Evolutionary conservation across 2,888 invertebrate genomes (phyloP).

Genomic region (Ctena decussata): DNA sequence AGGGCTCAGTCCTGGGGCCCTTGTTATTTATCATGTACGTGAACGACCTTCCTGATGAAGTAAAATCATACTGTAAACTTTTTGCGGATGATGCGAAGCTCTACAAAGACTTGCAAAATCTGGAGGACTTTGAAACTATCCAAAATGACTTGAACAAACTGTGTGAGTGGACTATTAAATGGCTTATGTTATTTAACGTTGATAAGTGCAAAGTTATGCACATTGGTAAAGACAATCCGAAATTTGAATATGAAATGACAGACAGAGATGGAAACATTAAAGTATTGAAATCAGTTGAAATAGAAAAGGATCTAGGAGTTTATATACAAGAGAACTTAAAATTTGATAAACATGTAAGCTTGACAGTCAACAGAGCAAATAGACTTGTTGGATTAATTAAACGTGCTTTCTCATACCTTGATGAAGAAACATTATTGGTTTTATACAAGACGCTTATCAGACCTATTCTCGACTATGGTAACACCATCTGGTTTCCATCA

Average conservation of each 20-base stretch:
- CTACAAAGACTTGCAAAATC: not conserved
- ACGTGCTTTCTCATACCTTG: slow-evolving; percentile 2
- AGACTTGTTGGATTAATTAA: slow-evolving; percentile 13
- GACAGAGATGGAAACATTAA: slow-evolving; percentile 12
- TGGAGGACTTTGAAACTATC: not conserved
- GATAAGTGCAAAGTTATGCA: not conserved
- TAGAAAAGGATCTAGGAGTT: slow-evolving; percentile 2
- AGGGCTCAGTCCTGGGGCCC: too few species aligned
- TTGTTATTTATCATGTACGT: too few species aligned
- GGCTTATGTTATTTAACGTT: not conserved
- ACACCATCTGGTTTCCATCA: not conserved
- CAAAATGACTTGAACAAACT: not conserved
- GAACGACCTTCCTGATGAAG: too few species aligned
- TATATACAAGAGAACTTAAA: not conserved
- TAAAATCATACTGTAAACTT: too few species aligned
- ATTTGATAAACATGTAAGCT: slow-evolving; percentile 14
- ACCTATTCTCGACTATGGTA: slow-evolving; percentile 2
- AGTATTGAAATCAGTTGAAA: not conserved
- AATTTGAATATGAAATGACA: not conserved
- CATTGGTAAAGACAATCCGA: not conserved
- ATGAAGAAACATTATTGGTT: not conserved
- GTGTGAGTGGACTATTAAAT: not conserved
- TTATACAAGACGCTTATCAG: not conserved
- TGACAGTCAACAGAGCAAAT: slow-evolving; percentile 14
- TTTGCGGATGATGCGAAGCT: not conserved